Percentiles rank a stretch among this genome's conserved stretches.
These are phyloP conservation scores for Phortica okadai DNA, from an alignment of 2,888 invertebrate species.

Conservation along the genomic window DNA sequence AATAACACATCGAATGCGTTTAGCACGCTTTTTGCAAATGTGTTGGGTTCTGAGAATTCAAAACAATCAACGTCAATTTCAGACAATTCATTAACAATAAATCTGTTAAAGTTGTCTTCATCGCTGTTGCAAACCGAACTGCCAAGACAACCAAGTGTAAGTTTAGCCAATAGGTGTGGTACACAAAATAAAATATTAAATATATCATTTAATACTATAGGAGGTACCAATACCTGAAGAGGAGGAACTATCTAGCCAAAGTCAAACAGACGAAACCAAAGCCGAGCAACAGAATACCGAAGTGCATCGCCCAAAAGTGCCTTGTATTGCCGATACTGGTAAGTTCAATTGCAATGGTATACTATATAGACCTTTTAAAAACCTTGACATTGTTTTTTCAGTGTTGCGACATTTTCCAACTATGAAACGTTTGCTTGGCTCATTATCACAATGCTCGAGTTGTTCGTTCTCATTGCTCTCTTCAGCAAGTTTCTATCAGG, in stretches of 20 bases:
- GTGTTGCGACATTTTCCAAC: conserved; percentile 86
- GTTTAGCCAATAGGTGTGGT: neutral
- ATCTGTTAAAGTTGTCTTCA: conserved; percentile 83
- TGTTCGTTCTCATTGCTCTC: conserved; percentile 83
- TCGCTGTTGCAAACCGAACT: conserved; percentile 82
- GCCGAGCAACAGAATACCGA: conserved; percentile 80
- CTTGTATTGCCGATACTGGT: conserved; percentile 87
- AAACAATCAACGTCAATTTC: conserved; percentile 83
- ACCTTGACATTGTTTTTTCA: conserved; percentile 61
- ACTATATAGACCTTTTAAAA: neutral
- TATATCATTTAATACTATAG: conserved; percentile 49
- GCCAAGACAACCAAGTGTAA: conserved; percentile 76
- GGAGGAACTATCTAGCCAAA: conserved; percentile 76
- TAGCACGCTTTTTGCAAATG: conserved; percentile 86
- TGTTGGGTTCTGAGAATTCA: conserved; percentile 81
- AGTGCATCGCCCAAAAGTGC: conserved; percentile 78
- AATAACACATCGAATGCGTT: conserved; percentile 77
- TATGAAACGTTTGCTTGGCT: conserved; percentile 89
- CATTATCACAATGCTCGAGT: conserved; percentile 86
- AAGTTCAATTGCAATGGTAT: conserved; percentile 46
- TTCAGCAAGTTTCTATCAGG: conserved; percentile 77
- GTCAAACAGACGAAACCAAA: conserved; percentile 91
- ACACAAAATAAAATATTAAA: neutral
- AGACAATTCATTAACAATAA: conserved; percentile 84
- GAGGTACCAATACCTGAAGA: conserved; percentile 77